Evolutionary conservation across 1,140 invertebrate genomes (phyloP).

Genomic region (Trichogramma pretiosum): DNA sequence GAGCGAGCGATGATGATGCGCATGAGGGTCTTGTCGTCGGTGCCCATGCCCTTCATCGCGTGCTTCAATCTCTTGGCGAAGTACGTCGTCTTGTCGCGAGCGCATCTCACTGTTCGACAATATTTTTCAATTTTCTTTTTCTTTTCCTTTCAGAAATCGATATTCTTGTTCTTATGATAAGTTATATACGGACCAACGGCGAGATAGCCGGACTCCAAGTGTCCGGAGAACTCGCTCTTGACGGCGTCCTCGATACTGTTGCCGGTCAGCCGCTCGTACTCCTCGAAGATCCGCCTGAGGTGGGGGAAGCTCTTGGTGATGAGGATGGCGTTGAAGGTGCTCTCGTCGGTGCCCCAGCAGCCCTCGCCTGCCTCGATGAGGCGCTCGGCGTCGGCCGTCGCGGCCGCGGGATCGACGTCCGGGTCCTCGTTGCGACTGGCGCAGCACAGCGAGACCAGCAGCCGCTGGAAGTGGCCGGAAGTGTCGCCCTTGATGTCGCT

Average conservation of each 20-base stretch:
- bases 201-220: constrained; percentile 73
- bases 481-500: constrained; percentile 76
- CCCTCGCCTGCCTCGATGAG: constrained; percentile 66
- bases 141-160: background rate
- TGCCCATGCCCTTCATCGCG: constrained; percentile 80
- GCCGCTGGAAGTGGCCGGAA: constrained; percentile 76
- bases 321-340: constrained; percentile 73
- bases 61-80: constrained; percentile 83
- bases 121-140: no score
- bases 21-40: constrained; percentile 76
- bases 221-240: constrained; percentile 79
- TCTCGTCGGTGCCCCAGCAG: constrained; percentile 81
- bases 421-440: constrained; percentile 52
- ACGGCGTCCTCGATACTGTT: constrained; percentile 79
- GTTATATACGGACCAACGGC: constrained; percentile 62
- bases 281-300: constrained; percentile 68
- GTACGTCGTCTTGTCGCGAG: constrained; percentile 74
- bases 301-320: constrained; percentile 73
- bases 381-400: constrained; percentile 61
- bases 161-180: no score
- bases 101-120: constrained; percentile 68
- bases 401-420: constrained; percentile 57
- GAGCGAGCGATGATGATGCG: constrained; percentile 77
- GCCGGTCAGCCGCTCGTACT: constrained; percentile 67
- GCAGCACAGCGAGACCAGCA: constrained; percentile 66